Evolutionary conservation across 2,888 invertebrate genomes (phyloP), one percentile per base, ranked within the genome.

Genomic region (Aproaerema taeniolella): DNA sequence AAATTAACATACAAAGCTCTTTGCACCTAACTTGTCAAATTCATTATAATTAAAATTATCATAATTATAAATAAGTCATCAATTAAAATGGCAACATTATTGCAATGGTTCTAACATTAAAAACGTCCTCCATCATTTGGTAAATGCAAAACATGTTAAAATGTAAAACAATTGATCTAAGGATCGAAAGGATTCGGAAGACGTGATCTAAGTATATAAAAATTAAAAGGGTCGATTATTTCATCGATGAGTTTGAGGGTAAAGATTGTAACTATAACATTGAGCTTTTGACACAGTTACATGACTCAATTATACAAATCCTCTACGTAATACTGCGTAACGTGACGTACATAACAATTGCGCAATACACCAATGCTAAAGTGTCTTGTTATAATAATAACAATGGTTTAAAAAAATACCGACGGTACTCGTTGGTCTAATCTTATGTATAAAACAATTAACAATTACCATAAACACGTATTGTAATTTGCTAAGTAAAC

Each of bases 211-310:
- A n/a, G 26, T 26, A n/a, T 26, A 9, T 9, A 9, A 26, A 26
- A n/a, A 31, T 2, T 29, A 35, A 25, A 31, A 35, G 20, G 17
- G 10, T 20, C 26, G 36, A 47, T 17, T n/a, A 37, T 17, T 42
- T 50, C 41, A 35, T 45, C 31, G 41, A 35, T 40, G 15, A 29
- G 25, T 31, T 41, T 42, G 45, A 45, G 45, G 47, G 45, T 39
- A 49, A 44, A 38, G 47, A 49, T 53, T 45, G 55, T 58, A 57
- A 59, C 53, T 57, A 65, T 65, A 60, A 66, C 59, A 73, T 82
- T 80, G 82, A 81, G 81, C 80, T 73, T 77, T 75, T 70, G 79
- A 82, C 80, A 76, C 71, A 64, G 58, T 62, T 56, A 64, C 58
- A 63, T 57, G 66, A 65, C 65, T 53, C 62, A 71, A 67, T 58